A percentile compares a stretch with the other conserved stretches of the same genome.
Conservation (phyloP, 2,113 vertebrate genomes). For the Dromiciops gliroides region DNA sequence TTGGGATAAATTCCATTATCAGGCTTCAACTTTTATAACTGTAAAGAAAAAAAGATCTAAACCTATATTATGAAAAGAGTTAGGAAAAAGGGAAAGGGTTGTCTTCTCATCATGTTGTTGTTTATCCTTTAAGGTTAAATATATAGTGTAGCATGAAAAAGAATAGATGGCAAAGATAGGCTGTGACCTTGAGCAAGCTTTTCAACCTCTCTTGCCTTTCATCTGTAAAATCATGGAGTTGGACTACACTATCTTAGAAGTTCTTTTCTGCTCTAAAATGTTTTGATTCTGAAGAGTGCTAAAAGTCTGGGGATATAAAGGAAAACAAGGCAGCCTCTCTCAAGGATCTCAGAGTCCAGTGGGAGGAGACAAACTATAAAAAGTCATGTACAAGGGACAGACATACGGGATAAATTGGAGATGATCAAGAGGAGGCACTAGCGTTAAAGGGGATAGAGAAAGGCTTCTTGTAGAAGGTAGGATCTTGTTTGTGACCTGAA, state of each 20-base stretch:
- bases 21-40: neutral
- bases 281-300: neutral
- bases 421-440: neutral
- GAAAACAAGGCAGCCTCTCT: neutral
- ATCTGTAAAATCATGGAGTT: neutral
- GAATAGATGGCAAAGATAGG: accelerated
- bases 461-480: neutral
- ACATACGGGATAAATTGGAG: neutral
- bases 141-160: neutral
- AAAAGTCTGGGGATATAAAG: neutral
- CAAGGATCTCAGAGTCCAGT: neutral
- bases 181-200: accelerated
- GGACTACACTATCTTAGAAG: neutral
- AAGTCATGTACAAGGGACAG: neutral
- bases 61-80: neutral
- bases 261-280: conserved; percentile 6
- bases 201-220: neutral
- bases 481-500: neutral
- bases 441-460: neutral
- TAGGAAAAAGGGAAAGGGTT: no score
- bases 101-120: neutral
- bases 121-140: neutral
- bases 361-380: neutral
- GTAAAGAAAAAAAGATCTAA: neutral
- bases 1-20: neutral